These are phyloP conservation scores for Hemiscyllium ocellatum DNA, from an alignment of 2,113 vertebrate genomes.

Conservation along the genomic window DNA sequence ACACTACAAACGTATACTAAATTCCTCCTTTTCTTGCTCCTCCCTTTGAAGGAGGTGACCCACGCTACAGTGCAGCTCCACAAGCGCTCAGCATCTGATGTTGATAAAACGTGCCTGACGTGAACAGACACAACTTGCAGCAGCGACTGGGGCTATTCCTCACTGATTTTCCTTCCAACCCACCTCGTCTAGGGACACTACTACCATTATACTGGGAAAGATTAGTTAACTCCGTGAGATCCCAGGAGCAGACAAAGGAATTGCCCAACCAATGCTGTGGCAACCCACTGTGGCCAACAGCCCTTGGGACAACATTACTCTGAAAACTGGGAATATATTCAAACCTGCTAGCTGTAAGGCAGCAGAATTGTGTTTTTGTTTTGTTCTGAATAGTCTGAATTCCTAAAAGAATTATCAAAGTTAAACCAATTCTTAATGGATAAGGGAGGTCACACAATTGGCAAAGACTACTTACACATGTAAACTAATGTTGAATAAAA, in stretches of 20 bases:
- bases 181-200: neutral
- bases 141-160: neutral
- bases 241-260: neutral
- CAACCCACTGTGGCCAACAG: neutral
- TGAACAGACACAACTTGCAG: neutral
- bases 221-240: neutral
- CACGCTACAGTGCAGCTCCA: neutral
- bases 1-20: neutral
- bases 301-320: neutral
- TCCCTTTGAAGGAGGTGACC: neutral
- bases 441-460: neutral
- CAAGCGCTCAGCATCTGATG: neutral
- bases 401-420: neutral
- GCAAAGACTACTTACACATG: neutral
- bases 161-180: neutral
- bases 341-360: neutral
- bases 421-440: neutral
- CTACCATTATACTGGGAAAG: neutral
- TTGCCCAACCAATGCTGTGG: too few relatives aligned
- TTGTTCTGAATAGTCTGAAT: neutral
- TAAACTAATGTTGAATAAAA: neutral
- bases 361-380: neutral
- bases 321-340: neutral
- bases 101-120: neutral
- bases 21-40: neutral